Base-by-base conservation (phyloP, 2,888 invertebrate species). In the Mimachlamys varia region DNA sequence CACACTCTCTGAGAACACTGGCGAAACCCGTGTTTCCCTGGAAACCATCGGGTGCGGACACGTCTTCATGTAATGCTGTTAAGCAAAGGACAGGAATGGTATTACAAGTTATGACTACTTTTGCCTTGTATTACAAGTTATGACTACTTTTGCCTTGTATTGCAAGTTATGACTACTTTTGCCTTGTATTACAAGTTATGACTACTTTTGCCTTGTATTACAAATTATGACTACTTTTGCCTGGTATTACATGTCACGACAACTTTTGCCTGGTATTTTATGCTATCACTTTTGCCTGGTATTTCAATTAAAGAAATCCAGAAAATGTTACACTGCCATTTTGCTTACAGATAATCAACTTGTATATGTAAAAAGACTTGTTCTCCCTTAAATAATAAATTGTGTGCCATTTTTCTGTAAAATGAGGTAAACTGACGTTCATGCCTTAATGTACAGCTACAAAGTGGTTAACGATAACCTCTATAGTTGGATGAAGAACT, bases 1-100 rank as follows among this genome's bases (percentile, higher is more conserved):
- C n/a, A n/a, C n/a, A 76, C 58, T 58, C 22, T 19, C 58, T 58
- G 58, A 58, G 58, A 58, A 58, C 58, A 76, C 76, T 76, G 76
- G 76, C 58, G 58, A 76, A 76, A 76, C 76, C 76, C 33, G 76
- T 76, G 76, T 76, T 76, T 76, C 76, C 76, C 76, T 33, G 76
- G 76, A 33, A 58, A 58, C 58, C 58, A 58, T 58, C 58, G 58
- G 58, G 58, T 27, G 76, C 76, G 13, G 76, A 76, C 76, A 76
- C 76, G 33, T 76, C 76, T 76, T 76, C 76, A 76, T 76, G 27
- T 76, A 76, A 33, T 33, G 76, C 76, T 76, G 76, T 76, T 76
- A 33, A 76, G 58, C 58, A 58, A 58, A 58, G 76, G 76, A 76
- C 33, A 76, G 33, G 76, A 76, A 76, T 76, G 76, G 27, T 33